These are phyloP conservation scores for Drosophila stalkeri DNA, from an alignment of 2,888 invertebrate species.

Conservation along the genomic window DNA sequence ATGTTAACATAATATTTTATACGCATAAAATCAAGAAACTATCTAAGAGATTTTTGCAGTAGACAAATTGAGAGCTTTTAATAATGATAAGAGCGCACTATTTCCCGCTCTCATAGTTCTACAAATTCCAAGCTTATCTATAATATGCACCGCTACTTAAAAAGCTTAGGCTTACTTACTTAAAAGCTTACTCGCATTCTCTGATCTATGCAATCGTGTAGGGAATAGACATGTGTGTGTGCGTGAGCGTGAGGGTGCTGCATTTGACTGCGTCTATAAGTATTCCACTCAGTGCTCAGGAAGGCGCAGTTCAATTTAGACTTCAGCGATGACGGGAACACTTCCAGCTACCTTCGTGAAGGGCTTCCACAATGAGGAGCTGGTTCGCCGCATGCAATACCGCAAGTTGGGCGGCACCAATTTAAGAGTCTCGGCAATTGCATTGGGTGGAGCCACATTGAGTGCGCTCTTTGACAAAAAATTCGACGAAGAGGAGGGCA, in stretches of 20 bases:
- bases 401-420: slow-evolving; percentile 90
- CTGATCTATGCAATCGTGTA: background rate
- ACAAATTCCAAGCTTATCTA: background rate
- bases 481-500: slow-evolving; percentile 87
- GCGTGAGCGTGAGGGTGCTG: background rate
- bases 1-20: too few relatives aligned
- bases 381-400: slow-evolving; percentile 90
- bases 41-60: background rate
- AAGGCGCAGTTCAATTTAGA: slow-evolving; percentile 11
- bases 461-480: slow-evolving; percentile 89
- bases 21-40: background rate
- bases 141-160: slow-evolving; percentile 1
- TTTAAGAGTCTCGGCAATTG: slow-evolving; percentile 89
- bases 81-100: background rate
- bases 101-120: background rate
- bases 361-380: slow-evolving; percentile 88
- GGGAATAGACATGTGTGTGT: background rate
- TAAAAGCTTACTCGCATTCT: slow-evolving; percentile 2
- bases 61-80: background rate
- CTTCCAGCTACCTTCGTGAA: slow-evolving; percentile 87
- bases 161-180: background rate
- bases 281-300: background rate
- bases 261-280: slow-evolving; percentile 17
- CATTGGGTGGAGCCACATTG: slow-evolving; percentile 92
- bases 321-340: slow-evolving; percentile 46